Conservation (phyloP, 2,888 invertebrate genomes). For the Drosophila sordidapex region DNA sequence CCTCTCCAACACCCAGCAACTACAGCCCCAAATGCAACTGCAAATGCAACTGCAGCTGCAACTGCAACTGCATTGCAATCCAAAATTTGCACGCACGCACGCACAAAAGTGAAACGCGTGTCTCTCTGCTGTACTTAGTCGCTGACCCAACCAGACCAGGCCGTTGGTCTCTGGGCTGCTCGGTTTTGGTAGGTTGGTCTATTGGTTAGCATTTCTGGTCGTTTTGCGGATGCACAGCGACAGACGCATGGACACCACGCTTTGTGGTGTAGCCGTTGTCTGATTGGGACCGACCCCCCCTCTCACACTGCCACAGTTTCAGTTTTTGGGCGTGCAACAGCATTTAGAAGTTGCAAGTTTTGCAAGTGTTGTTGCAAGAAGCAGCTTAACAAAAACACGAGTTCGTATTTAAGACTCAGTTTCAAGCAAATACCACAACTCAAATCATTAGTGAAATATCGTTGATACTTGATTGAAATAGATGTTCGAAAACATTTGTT, state of each 20-base stretch:
- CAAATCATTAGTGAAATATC: background rate
- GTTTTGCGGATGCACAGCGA: slow-evolving; percentile 62
- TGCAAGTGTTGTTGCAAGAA: background rate
- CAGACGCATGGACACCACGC: slow-evolving; percentile 56
- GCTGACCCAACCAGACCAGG: background rate
- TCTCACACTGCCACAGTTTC: background rate
- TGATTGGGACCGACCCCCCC: slow-evolving; percentile 16
- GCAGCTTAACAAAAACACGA: background rate
- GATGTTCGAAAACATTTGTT: background rate
- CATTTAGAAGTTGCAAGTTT: background rate
- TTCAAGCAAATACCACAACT: background rate
- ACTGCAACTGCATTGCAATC: slow-evolving; percentile 56
- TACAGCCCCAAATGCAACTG: slow-evolving; percentile 1
- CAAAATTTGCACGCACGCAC: slow-evolving; percentile 73
- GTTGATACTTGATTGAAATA: background rate
- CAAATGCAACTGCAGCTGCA: slow-evolving; percentile 10
- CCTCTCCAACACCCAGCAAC: background rate
- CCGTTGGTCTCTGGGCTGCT: slow-evolving; percentile 20
- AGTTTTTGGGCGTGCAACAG: background rate
- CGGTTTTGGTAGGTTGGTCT: slow-evolving; percentile 42
- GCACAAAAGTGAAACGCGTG: slow-evolving; percentile 53
- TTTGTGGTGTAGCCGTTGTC: slow-evolving; percentile 58
- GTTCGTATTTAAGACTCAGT: background rate
- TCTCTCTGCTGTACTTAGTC: slow-evolving; percentile 38
- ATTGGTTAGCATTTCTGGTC: slow-evolving; percentile 67